Evolutionary conservation across 1,140 invertebrate species (phyloP).

Genomic region (Watersipora subatra): DNA sequence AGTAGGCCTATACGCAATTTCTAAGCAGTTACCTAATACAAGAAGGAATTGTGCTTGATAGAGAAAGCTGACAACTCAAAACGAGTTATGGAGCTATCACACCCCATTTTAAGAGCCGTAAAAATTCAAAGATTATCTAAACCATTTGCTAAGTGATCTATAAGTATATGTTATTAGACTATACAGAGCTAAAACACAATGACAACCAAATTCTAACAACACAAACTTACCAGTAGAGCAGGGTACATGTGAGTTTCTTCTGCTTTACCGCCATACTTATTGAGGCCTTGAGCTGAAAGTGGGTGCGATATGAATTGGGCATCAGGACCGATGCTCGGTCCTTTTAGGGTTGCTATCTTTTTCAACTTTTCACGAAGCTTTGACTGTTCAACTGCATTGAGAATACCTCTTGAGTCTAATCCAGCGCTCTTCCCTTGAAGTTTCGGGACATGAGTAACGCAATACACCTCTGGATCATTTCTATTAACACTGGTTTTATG

Average conservation of each 20-base stretch:
- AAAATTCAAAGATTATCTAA: no score
- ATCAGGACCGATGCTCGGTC: background rate
- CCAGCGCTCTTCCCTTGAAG: background rate
- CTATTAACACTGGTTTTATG: background rate
- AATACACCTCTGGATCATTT: slow-evolving; percentile 1
- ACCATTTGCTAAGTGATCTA: no score
- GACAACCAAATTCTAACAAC: no score
- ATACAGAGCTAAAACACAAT: no score
- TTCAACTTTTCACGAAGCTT: background rate
- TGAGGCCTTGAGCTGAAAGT: background rate
- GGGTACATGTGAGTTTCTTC: background rate
- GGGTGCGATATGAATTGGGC: background rate
- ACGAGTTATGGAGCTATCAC: no score
- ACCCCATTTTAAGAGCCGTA: no score
- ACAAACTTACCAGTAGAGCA: background rate
- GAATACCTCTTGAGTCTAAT: background rate
- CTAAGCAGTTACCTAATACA: no score
- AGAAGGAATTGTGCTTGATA: no score
- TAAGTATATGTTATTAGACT: no score
- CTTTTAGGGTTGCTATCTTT: background rate
- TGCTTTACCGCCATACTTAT: background rate
- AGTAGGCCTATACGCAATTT: no score
- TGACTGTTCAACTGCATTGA: background rate
- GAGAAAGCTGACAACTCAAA: no score
- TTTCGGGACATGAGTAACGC: background rate